Conservation (phyloP, 2,888 invertebrate species). For the Synanthedon formicaeformis region DNA sequence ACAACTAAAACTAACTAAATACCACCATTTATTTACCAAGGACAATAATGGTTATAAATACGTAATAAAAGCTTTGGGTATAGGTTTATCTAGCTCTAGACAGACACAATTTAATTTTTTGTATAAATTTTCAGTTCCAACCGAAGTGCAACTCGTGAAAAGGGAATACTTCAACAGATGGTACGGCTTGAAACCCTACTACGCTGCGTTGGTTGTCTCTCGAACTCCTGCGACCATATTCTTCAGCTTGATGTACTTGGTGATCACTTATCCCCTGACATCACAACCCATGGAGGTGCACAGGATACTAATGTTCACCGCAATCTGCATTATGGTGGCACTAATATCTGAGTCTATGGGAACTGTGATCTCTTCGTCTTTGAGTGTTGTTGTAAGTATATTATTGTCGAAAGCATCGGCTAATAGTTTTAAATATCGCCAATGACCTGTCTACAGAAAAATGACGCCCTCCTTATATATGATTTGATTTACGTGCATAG, state of each 20-base stretch:
- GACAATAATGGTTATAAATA: too few relatives aligned
- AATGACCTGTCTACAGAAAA: too few relatives aligned
- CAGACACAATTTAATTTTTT: conserved; percentile 1
- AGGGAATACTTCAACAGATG: conserved; percentile 88
- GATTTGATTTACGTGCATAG: too few relatives aligned
- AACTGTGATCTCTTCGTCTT: conserved; percentile 77
- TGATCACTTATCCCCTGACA: conserved; percentile 79
- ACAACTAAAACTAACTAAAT: too few relatives aligned
- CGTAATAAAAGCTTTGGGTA: neutral
- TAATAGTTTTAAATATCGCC: too few relatives aligned
- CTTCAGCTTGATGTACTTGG: conserved; percentile 75
- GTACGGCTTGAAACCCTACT: conserved; percentile 85
- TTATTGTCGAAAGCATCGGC: too few relatives aligned
- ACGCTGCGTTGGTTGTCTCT: conserved; percentile 78
- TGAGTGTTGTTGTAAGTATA: conserved; percentile 83
- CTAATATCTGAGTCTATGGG: conserved; percentile 85
- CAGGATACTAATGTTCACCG: conserved; percentile 76
- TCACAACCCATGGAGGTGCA: conserved; percentile 80
- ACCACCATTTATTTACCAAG: too few relatives aligned
- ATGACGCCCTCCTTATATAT: too few relatives aligned
- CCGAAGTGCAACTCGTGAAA: conserved; percentile 81
- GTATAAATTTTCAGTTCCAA: conserved; percentile 74
- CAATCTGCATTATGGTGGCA: conserved; percentile 77
- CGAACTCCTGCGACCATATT: conserved; percentile 79
- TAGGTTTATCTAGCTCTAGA: neutral